A percentile compares a stretch with the other conserved stretches of the same genome.
Conservation (phyloP, 2,888 invertebrate genomes). For the Cepaea hortensis region DNA sequence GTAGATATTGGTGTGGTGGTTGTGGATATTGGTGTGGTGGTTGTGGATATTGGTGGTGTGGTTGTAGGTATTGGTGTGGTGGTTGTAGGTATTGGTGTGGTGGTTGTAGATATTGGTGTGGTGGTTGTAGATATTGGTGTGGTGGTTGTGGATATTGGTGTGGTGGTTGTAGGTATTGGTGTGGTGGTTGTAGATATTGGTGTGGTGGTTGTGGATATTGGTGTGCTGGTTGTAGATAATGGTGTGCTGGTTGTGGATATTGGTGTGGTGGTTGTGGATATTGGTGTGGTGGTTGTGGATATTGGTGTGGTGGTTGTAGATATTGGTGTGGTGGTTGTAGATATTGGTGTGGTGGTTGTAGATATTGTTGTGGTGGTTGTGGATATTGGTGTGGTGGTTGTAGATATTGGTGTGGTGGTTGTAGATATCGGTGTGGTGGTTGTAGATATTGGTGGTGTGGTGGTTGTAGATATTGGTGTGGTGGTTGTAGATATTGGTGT, state of each 20-base stretch:
- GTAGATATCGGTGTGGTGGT: neutral
- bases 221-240: no score
- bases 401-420: slow-evolving; percentile 3
- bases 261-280: neutral
- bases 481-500: neutral
- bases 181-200: neutral
- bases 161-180: slow-evolving; percentile 6
- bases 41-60: no score
- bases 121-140: neutral
- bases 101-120: neutral
- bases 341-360: slow-evolving; percentile 1
- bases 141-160: neutral
- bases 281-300: slow-evolving; percentile 12
- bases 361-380: slow-evolving; percentile 4
- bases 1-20: no score
- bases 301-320: slow-evolving; percentile 25
- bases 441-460: neutral
- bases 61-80: neutral
- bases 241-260: neutral
- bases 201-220: neutral
- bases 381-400: slow-evolving; percentile 10
- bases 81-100: neutral
- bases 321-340: neutral
- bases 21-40: no score
- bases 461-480: neutral